phyloP scores from a whole-genome alignment of 2,888 invertebrate genomes.

The Serripes groenlandicus region DNA sequence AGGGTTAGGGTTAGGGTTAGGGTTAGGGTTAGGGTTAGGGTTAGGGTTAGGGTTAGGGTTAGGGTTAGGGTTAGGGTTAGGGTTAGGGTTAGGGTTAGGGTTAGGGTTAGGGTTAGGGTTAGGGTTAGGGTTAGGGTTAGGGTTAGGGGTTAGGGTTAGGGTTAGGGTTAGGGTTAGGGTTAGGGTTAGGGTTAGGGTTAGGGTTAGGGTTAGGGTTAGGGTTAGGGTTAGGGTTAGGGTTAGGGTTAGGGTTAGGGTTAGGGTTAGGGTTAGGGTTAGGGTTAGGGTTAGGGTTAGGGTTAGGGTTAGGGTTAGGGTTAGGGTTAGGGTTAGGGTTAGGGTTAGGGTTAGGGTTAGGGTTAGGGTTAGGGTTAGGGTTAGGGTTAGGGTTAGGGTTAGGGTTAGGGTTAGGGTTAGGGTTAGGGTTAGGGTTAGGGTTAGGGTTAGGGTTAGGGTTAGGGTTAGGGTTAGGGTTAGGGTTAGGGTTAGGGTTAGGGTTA shows the following conservation, averaged over 20 bases:
- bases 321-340: constrained; percentile 66
- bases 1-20: constrained; percentile 62
- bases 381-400: constrained; percentile 46
- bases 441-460: constrained; percentile 66
- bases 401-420: constrained; percentile 24
- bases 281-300: constrained; percentile 67
- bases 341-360: constrained; percentile 27
- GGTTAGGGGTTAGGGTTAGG: constrained; percentile 25
- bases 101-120: constrained; percentile 67
- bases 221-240: constrained; percentile 59
- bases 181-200: constrained; percentile 53
- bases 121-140: constrained; percentile 54
- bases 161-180: constrained; percentile 48
- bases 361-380: constrained; percentile 41
- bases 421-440: constrained; percentile 62
- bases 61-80: constrained; percentile 64
- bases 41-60: constrained; percentile 70
- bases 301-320: constrained; percentile 65
- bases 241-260: constrained; percentile 60
- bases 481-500: constrained; percentile 33
- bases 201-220: constrained; percentile 54
- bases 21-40: constrained; percentile 53
- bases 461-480: constrained; percentile 58
- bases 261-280: constrained; percentile 65
- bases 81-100: constrained; percentile 71